phyloP scores from a whole-genome alignment of 64 coral and sea anemone genomes.

The Astreopora myriophthalma region DNA sequence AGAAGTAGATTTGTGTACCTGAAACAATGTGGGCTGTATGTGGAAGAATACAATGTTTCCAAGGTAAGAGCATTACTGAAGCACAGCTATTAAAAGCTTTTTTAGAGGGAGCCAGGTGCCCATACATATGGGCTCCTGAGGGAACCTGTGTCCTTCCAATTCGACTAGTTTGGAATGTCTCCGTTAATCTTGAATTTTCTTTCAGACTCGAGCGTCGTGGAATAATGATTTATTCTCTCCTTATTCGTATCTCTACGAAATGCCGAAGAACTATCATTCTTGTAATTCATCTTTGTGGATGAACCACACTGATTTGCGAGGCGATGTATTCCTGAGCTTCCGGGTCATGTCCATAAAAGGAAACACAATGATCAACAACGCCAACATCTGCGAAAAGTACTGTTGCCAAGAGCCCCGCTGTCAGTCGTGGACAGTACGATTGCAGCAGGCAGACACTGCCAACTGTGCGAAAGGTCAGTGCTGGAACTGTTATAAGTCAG shows the following conservation, averaged over 20 bases:
- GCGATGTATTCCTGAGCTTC: conserved; percentile 89
- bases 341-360: conserved; percentile 76
- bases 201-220: conserved; percentile 82
- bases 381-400: conserved; percentile 83
- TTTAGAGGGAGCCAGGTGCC: too few species aligned
- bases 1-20: conserved; percentile 73
- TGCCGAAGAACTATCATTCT: conserved; percentile 60
- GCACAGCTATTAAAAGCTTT: too few species aligned
- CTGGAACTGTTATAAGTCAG: too few species aligned
- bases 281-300: conserved; percentile 69
- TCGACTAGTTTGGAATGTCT: too few species aligned
- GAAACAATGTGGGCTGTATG: conserved; percentile 89
- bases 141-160: too few species aligned
- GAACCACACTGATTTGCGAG: conserved; percentile 82
- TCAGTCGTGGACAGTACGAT: conserved; percentile 80
- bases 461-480: conserved; percentile 88
- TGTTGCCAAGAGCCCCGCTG: conserved; percentile 81
- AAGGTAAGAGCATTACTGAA: conserved; percentile 51
- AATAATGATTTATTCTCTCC: conserved; percentile 76
- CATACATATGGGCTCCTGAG: too few species aligned
- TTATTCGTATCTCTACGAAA: conserved; percentile 86
- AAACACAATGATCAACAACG: conserved; percentile 76
- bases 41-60: conserved; percentile 92
- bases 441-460: conserved; percentile 75
- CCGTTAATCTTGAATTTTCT: neutral